Base-by-base conservation (phyloP, 2,888 invertebrate species). In the Orchestes rusci region DNA sequence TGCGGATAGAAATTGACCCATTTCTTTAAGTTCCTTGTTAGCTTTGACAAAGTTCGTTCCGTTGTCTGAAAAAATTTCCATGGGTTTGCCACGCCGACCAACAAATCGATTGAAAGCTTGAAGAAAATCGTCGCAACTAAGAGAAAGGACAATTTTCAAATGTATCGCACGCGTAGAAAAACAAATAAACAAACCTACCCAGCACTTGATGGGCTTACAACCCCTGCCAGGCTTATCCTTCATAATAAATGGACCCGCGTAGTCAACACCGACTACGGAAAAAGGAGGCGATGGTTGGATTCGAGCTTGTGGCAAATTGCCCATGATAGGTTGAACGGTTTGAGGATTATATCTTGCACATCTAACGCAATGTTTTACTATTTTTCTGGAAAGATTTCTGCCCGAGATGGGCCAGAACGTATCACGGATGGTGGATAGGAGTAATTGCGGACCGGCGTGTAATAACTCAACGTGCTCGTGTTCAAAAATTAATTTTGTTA, bases 241-340 rank as follows among this genome's bases (percentile, higher is more conserved):
- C 5, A 13, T 36, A 19, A 27, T 3, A 10, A 20, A 30, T 4
- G 51, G 51, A 8, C 57, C 56, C 4, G 51, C 51, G 31, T 54
- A 56, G 31, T 55, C 57, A 13, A 54, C 32, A 5, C 53, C 55
- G 10, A 30, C 31, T n/a, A 8, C 20, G 2, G 39, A 27, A 35
- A 52, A 53, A 5, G 53, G 46, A 16, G 28, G 32, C 2, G 41
- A 20, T 27, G 39, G 29, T 13, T 19, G 28, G 1, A 50, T 12
- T 2, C 53, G 42, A 3, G 31, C 27, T 2, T 27, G 29, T 4
- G 48, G 48, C n/a, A 51, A 39, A 18, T 51, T 16, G 2, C 51
- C 45, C 48, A 53, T 53, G 10, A 48, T 46, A 3, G 43, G 42
- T 15, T 43, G 31, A 17, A 41, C 27, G 13, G 27, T 18, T 29